Percentiles rank a stretch among this genome's conserved stretches.
Conservation (phyloP, 2,797 vertebrate genomes). For the Anabacerthia variegaticeps region DNA sequence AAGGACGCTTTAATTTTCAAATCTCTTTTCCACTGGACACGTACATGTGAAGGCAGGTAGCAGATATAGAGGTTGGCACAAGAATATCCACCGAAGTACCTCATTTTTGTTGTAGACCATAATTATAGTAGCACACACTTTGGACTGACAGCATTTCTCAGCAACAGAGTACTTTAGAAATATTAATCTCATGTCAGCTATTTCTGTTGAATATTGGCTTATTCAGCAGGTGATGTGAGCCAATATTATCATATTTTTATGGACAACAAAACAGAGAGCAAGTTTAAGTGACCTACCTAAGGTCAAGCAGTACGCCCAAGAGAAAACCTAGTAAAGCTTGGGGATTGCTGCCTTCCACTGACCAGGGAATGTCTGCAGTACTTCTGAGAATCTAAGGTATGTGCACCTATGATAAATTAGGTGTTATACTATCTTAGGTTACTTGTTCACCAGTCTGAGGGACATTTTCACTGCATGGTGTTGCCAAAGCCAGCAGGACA, state of each 20-base stretch:
- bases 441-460: not conserved
- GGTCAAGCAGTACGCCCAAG: not conserved
- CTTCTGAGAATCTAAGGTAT: not conserved
- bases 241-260: not conserved
- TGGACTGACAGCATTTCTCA: constrained; percentile 10
- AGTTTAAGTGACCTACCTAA: not conserved
- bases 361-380: not conserved
- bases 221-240: not conserved
- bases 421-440: not conserved
- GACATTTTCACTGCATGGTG: not conserved
- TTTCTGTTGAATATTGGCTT: constrained; percentile 18
- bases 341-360: constrained; percentile 4
- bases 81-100: not conserved
- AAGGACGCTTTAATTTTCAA: constrained; percentile 21
- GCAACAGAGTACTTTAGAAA: not conserved
- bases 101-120: not conserved
- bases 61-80: not conserved
- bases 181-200: constrained; percentile 2
- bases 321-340: not conserved
- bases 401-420: not conserved
- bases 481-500: not conserved
- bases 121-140: not conserved
- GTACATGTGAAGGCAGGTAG: not conserved
- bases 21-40: not conserved
- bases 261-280: not conserved